These are phyloP conservation scores for Vesta saturnalis DNA, from an alignment of 2,888 invertebrate genomes.

Conservation along the genomic window DNA sequence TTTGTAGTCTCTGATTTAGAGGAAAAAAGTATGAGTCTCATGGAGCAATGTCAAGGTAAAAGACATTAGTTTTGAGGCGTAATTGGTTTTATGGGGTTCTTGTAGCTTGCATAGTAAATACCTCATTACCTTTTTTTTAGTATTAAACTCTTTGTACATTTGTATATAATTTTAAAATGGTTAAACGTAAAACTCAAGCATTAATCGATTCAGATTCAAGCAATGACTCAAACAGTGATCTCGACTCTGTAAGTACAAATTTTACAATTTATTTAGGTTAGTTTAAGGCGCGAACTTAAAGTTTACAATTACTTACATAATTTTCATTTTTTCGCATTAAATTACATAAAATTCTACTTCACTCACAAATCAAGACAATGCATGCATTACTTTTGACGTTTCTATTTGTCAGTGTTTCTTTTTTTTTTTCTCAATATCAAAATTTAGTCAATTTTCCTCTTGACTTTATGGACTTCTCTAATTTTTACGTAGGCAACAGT, in stretches of 20 bases:
- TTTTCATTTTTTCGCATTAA: too few relatives aligned
- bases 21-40: neutral
- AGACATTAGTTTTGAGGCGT: neutral
- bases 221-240: constrained; percentile 81
- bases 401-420: neutral
- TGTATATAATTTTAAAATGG: constrained; percentile 69
- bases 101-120: neutral
- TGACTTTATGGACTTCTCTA: too few relatives aligned
- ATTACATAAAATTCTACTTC: neutral
- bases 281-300: constrained; percentile 22
- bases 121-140: neutral
- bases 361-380: too few relatives aligned
- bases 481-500: neutral
- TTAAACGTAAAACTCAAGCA: constrained; percentile 85
- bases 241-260: constrained; percentile 76
- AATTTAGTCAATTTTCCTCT: too few relatives aligned
- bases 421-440: too few relatives aligned
- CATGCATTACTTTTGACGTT: constrained; percentile 2
- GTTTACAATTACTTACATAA: too few relatives aligned
- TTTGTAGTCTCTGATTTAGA: neutral
- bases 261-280: constrained; percentile 28
- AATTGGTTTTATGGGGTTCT: neutral
- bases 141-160: neutral
- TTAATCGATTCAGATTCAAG: constrained; percentile 86
- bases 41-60: constrained; percentile 2